A percentile compares a stretch with the other conserved stretches of the same genome.
phyloP scores from a whole-genome alignment of 2,888 invertebrate species.

The Pediacus dermestoides region DNA sequence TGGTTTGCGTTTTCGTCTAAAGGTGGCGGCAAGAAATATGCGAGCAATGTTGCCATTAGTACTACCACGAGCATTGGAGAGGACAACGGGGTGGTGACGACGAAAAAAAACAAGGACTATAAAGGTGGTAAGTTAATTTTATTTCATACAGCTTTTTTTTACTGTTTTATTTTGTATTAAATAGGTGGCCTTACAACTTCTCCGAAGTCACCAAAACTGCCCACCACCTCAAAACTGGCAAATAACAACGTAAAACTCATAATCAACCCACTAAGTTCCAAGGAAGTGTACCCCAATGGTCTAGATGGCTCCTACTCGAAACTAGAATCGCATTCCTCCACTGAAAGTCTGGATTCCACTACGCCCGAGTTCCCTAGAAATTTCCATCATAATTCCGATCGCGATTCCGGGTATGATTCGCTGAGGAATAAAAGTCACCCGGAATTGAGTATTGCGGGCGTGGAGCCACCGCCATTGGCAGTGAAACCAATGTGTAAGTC shows the following conservation, averaged over 20 bases:
- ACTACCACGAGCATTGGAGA: conserved; percentile 47
- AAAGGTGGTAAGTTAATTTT: conserved; percentile 40
- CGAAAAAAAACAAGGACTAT: conserved; percentile 47
- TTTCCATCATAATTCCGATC: conserved; percentile 23
- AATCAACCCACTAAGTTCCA: conserved; percentile 47
- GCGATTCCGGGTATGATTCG: conserved; percentile 44
- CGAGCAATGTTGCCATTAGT: conserved; percentile 40
- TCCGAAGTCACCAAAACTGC: conserved; percentile 35
- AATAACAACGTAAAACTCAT: conserved; percentile 47
- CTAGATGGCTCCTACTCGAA: conserved; percentile 46
- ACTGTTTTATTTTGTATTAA: too few species aligned
- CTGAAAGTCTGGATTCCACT: conserved; percentile 42
- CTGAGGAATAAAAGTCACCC: conserved; percentile 33
- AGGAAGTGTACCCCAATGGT: conserved; percentile 48
- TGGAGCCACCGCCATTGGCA: conserved; percentile 46
- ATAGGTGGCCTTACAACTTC: conserved; percentile 1
- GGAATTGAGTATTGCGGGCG: conserved; percentile 40
- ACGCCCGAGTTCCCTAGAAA: conserved; percentile 39
- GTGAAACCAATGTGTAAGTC: conserved; percentile 45
- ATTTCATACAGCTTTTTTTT: too few species aligned
- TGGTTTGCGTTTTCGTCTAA: conserved; percentile 48
- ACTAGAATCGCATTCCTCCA: conserved; percentile 42
- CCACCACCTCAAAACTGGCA: conserved; percentile 29
- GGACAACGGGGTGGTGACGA: conserved; percentile 44
- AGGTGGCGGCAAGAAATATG: conserved; percentile 41